Conservation (phyloP, 1,140 invertebrate genomes). For the Ceratina japonica region DNA sequence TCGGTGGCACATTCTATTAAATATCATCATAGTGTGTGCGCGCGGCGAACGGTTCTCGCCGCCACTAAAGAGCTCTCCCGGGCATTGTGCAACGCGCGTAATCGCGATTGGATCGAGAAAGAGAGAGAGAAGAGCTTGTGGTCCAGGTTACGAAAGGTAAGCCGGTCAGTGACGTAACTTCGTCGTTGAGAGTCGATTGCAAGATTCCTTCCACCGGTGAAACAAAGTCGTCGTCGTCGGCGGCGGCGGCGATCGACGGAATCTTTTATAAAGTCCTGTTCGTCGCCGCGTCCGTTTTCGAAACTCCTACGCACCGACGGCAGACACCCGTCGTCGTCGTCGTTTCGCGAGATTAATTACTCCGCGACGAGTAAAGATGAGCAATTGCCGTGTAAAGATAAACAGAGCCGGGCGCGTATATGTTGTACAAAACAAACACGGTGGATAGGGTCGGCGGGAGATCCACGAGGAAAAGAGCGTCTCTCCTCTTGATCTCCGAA, state of each 20-base stretch:
- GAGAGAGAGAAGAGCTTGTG: constrained; percentile 40
- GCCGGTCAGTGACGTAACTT: constrained; percentile 25
- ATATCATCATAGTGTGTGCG: too few relatives aligned
- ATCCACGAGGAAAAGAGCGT: too few relatives aligned
- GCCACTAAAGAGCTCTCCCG: neutral
- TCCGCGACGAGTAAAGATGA: too few relatives aligned
- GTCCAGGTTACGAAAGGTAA: constrained; percentile 51
- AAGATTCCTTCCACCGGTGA: constrained; percentile 24
- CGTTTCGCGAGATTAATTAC: too few relatives aligned
- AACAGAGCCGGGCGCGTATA: too few relatives aligned
- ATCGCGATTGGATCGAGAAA: constrained; percentile 40
- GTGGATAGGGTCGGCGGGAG: too few relatives aligned
- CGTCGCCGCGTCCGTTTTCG: neutral
- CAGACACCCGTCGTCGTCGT: neutral
- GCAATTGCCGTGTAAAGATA: too few relatives aligned
- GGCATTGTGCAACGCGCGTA: constrained; percentile 35
- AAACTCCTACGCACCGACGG: neutral
- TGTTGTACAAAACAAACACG: too few relatives aligned
- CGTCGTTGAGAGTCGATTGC: constrained; percentile 44
- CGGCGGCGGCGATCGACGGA: neutral
- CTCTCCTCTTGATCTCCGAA: too few relatives aligned
- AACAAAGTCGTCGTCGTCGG: too few relatives aligned
- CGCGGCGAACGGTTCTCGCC: neutral
- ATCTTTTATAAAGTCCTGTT: neutral
- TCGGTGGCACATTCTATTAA: neutral